phyloP scores from a whole-genome alignment of 23 tunicate genomes.

The Ascidia mentula region DNA sequence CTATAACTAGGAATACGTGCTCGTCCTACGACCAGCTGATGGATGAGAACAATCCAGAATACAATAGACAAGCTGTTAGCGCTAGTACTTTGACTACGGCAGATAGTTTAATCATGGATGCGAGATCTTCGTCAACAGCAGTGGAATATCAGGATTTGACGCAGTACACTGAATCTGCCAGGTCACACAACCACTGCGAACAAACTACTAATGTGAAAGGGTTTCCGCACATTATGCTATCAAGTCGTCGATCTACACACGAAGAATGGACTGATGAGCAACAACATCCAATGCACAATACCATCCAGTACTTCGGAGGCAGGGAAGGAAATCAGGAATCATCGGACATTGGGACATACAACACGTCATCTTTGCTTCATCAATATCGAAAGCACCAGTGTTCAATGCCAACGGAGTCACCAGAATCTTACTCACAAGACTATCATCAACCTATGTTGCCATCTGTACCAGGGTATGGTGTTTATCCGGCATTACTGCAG shows the following conservation, averaged over 20 bases:
- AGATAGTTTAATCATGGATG: constrained; percentile 12
- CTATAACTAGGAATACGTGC: constrained; percentile 34
- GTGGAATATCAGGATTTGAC: constrained; percentile 3
- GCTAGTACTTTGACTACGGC: background rate
- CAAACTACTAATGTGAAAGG: constrained; percentile 15
- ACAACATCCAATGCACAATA: background rate
- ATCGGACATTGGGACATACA: background rate
- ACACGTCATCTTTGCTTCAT: constrained; percentile 1
- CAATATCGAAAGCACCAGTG: background rate
- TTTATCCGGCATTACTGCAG: constrained; percentile 30
- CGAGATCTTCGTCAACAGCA: constrained; percentile 15
- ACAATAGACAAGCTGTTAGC: background rate
- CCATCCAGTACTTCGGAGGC: constrained; percentile 8
- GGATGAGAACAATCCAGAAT: background rate
- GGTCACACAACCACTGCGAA: constrained; percentile 9
- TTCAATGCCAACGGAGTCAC: background rate
- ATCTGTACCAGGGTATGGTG: constrained; percentile 27
- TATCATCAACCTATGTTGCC: background rate
- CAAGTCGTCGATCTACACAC: constrained; percentile 1
- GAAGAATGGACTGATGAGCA: background rate
- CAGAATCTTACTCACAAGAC: background rate
- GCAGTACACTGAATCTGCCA: background rate
- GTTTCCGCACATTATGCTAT: constrained; percentile 27
- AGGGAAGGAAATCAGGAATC: background rate
- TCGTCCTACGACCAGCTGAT: background rate